Conservation (phyloP, 1,140 invertebrate genomes). For the Aphelenchoides fujianensis region DNA sequence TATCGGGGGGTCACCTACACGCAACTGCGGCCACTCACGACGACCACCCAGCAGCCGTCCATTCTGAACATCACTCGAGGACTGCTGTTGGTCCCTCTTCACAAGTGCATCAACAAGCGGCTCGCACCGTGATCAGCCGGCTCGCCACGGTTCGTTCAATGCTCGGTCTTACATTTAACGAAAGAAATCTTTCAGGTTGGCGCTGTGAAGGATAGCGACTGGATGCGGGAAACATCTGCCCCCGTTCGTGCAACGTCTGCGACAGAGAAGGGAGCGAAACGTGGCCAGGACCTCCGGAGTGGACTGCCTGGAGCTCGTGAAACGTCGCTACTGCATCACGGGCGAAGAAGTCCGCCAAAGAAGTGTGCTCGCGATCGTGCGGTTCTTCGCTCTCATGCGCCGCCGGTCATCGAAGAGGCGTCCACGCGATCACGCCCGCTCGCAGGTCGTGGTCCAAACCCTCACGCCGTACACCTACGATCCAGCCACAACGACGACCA, state of each 20-base stretch:
- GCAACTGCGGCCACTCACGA: constrained; percentile 17
- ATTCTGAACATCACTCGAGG: too few species aligned
- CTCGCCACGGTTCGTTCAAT: constrained; percentile 39
- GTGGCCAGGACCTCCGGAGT: constrained; percentile 63
- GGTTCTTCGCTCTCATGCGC: constrained; percentile 59
- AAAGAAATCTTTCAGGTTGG: constrained; percentile 54
- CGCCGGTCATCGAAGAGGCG: constrained; percentile 47
- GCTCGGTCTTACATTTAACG: too few species aligned
- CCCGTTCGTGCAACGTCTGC: constrained; percentile 49
- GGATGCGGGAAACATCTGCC: constrained; percentile 59
- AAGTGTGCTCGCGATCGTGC: constrained; percentile 56
- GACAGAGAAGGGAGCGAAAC: constrained; percentile 11
- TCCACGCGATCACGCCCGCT: constrained; percentile 4
- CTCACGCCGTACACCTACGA: not conserved
- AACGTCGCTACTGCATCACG: constrained; percentile 55
- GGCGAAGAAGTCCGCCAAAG: constrained; percentile 53
- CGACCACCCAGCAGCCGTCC: constrained; percentile 44
- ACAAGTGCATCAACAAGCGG: constrained; percentile 45
- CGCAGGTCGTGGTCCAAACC: not conserved
- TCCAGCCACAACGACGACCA: constrained; percentile 25
- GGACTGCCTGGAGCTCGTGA: constrained; percentile 61
- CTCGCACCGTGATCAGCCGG: constrained; percentile 55
- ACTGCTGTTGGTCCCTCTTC: constrained; percentile 8
- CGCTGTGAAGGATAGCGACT: constrained; percentile 55
- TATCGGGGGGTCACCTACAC: too few species aligned